Percentiles rank a stretch among this genome's conserved stretches.
These are phyloP conservation scores for Caenorhabditis wallacei DNA, from an alignment of 2,888 invertebrate genomes.

Conservation along the genomic window DNA sequence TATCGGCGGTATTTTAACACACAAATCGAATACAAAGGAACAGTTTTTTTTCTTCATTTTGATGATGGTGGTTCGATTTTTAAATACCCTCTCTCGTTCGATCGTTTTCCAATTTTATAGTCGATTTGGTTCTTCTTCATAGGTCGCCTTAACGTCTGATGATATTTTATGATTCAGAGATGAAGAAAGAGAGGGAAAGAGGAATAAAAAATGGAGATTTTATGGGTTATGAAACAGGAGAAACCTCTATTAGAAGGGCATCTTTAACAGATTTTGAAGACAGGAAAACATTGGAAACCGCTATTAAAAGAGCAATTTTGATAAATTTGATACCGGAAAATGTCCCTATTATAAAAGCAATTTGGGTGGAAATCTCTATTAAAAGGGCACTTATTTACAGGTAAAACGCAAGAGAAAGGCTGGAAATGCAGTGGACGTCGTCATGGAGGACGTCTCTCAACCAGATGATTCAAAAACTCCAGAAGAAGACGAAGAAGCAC, in stretches of 20 bases:
- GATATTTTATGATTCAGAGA: background rate
- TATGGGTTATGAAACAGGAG: background rate
- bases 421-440: constrained; percentile 64
- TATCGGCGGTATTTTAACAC: constrained; percentile 11
- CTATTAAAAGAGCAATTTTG: background rate
- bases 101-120: constrained; percentile 15
- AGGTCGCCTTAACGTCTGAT: background rate
- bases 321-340: too few relatives aligned
- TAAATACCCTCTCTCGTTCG: background rate
- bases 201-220: background rate
- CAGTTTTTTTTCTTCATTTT: constrained; percentile 14
- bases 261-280: background rate
- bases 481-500: constrained; percentile 18
- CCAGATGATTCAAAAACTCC: constrained; percentile 25
- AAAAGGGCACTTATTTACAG: too few relatives aligned
- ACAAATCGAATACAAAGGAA: constrained; percentile 30
- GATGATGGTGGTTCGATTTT: constrained; percentile 8
- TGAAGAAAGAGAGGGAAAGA: background rate
- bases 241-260: too few relatives aligned
- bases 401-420: constrained; percentile 73
- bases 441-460: constrained; percentile 69
- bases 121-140: background rate
- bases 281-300: background rate
- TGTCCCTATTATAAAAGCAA: too few relatives aligned
- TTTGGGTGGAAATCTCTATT: too few relatives aligned